Evolutionary conservation across 2,797 vertebrate genomes (phyloP), one percentile per base, ranked within the genome.

Genomic region (Emydoidea blandingii): DNA sequence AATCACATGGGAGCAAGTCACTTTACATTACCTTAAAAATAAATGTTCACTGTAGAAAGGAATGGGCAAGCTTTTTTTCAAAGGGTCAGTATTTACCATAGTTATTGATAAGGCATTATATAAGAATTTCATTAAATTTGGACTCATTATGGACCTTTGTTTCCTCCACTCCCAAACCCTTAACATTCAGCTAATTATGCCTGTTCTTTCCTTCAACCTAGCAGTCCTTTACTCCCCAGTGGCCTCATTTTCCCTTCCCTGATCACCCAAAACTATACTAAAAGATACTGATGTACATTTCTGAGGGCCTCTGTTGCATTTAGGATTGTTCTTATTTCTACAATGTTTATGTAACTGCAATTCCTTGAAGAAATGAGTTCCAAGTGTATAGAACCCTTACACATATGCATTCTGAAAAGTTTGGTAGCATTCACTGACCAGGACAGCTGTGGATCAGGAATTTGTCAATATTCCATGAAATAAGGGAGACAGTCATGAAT

Each of bases 1-100:
- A 97, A 83, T 89, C 97, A 95, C 94, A 95, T 86, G 96, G 96
- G 81, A 96, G 90, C 27, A 49, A 78, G 47, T 78, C 27, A 78
- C 15, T 78, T 78, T 78, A 47, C 47, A 29, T 47, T 47, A 49
- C 47, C 27, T 78, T 29, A 49, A 78, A 41, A 47, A 78, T 23
- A 76, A 76, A 12, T 47, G 74, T 49, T 78, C 15, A 47, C 25
- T 78, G 47, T 15, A 78, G 25, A 78, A 78, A 78, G 41, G 74
- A 76, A 76, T 76, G 68, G 18, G 37, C 34, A 76, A 76, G 23
- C 41, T 76, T 76, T 44, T 76, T 44, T 76, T 47, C 25, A 47
- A 44, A 89, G 90, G n/a, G 44, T 49, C 49, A 57, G 83, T 81
- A 6, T 16, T 93, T 91, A 6, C 41, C 82, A 86, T 57, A 47